These are phyloP conservation scores for Zoanthus sociatus DNA, from an alignment of 92 coral and sea anemone genomes.

Conservation along the genomic window DNA sequence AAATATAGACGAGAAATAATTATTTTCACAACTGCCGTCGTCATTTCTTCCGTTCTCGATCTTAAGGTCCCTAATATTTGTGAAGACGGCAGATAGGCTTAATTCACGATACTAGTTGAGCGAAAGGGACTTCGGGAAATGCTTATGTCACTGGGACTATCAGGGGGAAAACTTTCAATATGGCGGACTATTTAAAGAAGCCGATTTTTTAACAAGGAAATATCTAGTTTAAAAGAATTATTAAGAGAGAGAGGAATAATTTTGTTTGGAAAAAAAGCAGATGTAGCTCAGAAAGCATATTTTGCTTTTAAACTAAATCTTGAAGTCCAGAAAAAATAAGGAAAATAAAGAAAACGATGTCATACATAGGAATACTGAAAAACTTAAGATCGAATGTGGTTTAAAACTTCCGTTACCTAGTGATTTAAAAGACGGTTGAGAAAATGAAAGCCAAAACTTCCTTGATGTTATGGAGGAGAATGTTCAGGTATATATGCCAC, in stretches of 20 bases:
- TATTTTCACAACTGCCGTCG: too few species aligned
- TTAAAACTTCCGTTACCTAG: slow-evolving; percentile 47
- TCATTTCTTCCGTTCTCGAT: too few species aligned
- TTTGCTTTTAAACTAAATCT: background rate
- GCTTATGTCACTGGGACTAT: background rate
- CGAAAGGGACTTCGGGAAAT: background rate
- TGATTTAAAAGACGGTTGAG: background rate
- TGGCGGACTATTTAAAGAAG: background rate
- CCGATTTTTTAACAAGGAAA: background rate
- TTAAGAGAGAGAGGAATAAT: background rate
- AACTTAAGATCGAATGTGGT: slow-evolving; percentile 43
- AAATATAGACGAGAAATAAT: too few species aligned
- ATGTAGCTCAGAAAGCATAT: background rate
- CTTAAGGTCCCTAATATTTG: too few species aligned
- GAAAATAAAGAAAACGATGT: slow-evolving; percentile 26
- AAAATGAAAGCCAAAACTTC: background rate
- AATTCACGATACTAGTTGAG: background rate
- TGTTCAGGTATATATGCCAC: background rate
- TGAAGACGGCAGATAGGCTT: background rate
- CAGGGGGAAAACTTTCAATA: background rate
- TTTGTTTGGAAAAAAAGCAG: background rate
- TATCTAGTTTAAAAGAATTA: too few species aligned
- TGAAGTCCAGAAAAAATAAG: background rate
- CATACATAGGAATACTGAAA: slow-evolving; percentile 17
- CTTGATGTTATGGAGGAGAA: background rate